A percentile compares a stretch with the other conserved stretches of the same genome.
Evolutionary conservation across 1,140 invertebrate species (phyloP).

Genomic region (Drosophila quadrilineata): DNA sequence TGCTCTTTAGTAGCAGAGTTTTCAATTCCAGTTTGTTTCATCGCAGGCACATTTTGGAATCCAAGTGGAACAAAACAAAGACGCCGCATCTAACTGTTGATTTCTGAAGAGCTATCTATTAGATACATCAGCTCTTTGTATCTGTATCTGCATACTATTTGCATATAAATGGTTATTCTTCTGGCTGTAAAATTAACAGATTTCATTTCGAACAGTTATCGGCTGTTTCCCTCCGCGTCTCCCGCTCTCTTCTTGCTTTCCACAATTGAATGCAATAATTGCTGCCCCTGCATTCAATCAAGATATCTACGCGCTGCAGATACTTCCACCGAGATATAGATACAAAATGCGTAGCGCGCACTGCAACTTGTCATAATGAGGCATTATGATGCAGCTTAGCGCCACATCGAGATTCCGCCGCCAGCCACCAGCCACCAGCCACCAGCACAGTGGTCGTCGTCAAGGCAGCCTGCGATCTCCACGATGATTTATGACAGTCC

Average conservation of each 20-base stretch:
- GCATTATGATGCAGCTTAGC: conserved; percentile 43
- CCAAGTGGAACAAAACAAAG: conserved; percentile 60
- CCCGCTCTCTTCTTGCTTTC: too few species aligned
- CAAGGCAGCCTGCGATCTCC: conserved; percentile 36
- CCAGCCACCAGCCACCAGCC: not conserved
- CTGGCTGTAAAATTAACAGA: too few species aligned
- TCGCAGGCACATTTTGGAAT: conserved; percentile 6
- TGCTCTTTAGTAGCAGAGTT: conserved; percentile 49
- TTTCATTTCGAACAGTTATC: too few species aligned
- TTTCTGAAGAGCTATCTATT: conserved; percentile 37
- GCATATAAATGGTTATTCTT: not conserved
- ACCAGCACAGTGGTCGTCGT: not conserved
- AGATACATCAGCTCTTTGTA: conserved; percentile 13
- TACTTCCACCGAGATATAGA: conserved; percentile 19
- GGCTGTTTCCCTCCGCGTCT: too few species aligned
- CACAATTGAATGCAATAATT: conserved; percentile 35
- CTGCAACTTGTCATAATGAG: conserved; percentile 48
- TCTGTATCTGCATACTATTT: not conserved
- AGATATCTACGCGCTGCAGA: conserved; percentile 42
- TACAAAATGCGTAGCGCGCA: conserved; percentile 48
- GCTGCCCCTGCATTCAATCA: conserved; percentile 45
- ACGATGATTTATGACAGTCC: conserved; percentile 54
- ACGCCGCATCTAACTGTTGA: conserved; percentile 60
- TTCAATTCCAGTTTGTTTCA: conserved; percentile 13
- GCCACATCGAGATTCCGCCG: conserved; percentile 27